These are phyloP conservation scores for Drosophila anomalipes DNA, from an alignment of 2,888 invertebrate genomes.

Conservation along the genomic window DNA sequence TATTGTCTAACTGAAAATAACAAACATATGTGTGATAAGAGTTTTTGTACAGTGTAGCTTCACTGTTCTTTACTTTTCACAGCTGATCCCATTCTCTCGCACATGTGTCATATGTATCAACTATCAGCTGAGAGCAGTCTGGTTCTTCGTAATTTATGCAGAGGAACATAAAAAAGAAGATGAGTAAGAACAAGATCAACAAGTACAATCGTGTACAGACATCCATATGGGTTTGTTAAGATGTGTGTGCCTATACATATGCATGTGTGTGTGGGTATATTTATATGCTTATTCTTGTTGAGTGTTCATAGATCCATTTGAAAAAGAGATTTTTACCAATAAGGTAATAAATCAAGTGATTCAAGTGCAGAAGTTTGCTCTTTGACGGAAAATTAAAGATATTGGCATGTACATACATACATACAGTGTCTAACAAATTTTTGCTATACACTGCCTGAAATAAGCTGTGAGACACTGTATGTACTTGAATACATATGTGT, in stretches of 20 bases:
- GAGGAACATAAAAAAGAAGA: conserved; percentile 2
- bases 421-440: too few relatives aligned
- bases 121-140: conserved; percentile 30
- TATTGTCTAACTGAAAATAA: not conserved
- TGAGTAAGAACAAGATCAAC: conserved; percentile 21
- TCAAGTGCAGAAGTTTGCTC: not conserved
- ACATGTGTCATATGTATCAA: not conserved
- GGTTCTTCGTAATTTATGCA: conserved; percentile 7
- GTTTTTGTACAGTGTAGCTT: not conserved
- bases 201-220: conserved; percentile 7
- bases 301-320: not conserved
- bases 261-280: conserved; percentile 1
- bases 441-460: too few relatives aligned
- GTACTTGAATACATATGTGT: not conserved
- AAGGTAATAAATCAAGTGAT: conserved; percentile 8
- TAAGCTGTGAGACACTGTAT: too few relatives aligned
- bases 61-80: conserved; percentile 3
- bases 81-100: conserved; percentile 8
- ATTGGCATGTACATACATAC: not conserved
- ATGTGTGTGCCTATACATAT: not conserved
- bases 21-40: not conserved
- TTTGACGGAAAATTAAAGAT: too few relatives aligned
- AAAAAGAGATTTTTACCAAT: not conserved
- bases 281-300: conserved; percentile 12
- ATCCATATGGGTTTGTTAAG: not conserved